A percentile compares a stretch with the other conserved stretches of the same genome.
Evolutionary conservation across 2,113 vertebrate species (phyloP).

Genomic region (Mesocricetus auratus): DNA sequence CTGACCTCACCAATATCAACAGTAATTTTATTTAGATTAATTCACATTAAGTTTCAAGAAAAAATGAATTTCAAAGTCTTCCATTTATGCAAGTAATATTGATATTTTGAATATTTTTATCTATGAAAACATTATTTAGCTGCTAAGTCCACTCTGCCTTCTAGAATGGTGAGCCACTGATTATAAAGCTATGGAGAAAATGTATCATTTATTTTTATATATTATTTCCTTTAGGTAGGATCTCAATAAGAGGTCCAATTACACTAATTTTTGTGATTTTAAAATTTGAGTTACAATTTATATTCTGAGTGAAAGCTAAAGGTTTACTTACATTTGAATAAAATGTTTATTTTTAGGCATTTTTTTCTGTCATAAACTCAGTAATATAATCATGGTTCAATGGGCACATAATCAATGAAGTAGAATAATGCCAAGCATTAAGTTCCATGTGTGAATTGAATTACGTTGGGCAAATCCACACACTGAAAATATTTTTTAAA

Average conservation of each 20-base stretch:
- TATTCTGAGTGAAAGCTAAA: not conserved
- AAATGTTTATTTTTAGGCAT: not conserved
- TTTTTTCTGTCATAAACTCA: constrained; percentile 38
- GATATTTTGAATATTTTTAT: constrained; percentile 2
- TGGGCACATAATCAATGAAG: constrained; percentile 63
- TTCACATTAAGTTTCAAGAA: not conserved
- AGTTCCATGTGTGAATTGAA: constrained; percentile 73
- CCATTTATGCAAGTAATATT: not conserved
- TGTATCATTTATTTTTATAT: not conserved
- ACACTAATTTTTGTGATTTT: not conserved
- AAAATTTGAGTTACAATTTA: constrained; percentile 32
- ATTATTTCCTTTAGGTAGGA: not conserved
- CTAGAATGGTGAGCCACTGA: not conserved
- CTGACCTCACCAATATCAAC: not conserved
- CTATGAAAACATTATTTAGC: not conserved
- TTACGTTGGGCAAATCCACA: constrained; percentile 64
- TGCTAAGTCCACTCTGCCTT: not conserved
- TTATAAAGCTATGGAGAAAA: not conserved
- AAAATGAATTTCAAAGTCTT: not conserved
- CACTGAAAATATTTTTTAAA: constrained; percentile 77
- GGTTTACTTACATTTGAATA: constrained; percentile 16
- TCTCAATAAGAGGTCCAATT: not conserved
- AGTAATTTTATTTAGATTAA: not conserved
- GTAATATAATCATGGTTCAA: constrained; percentile 39
- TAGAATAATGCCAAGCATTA: constrained; percentile 69